Evolutionary conservation across 1,140 invertebrate genomes (phyloP), one percentile per base, ranked within the genome.

Genomic region (Pogonomyrmex californicus): DNA sequence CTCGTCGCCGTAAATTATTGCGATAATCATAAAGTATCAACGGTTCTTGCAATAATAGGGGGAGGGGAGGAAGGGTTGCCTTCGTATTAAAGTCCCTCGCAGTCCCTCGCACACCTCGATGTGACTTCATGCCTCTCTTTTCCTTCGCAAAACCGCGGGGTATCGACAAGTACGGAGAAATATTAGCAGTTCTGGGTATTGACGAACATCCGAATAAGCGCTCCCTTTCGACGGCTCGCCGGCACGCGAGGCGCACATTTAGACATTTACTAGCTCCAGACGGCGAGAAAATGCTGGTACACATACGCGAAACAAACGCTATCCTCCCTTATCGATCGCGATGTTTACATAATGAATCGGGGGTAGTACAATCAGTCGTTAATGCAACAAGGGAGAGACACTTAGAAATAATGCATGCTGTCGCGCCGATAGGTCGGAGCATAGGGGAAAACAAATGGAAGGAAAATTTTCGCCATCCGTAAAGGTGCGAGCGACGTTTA

Each of bases 201-300:
- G 47, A 71, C 6, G 1, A n/a, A 47, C 4, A 51, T 79, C 12
- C 36, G 17, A 79, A 82, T 51, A 73, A 78, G 47, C 65, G 73
- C 66, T 88, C 87, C 88, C 88, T 65, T 86, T 68, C 81, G 54
- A 88, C 54, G 68, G 63, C 49, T 65, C 49, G 10, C n/a, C 30
- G 81, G 36, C 71, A 88, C 54, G 62, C 62, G 44, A 87, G 66
- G 51, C 60, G 49, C 68, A 9, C 77, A 81, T 78, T 65, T 56
- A 36, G 23, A 44, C 70, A 38, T 70, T 51, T 12, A 47, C 65
- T 23, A 38, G 30, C 54, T 68, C 36, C 44, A 44, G 14, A 47
- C 62, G 38, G 44, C 62, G 41, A 70, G 38, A 68, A 63, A n/a
- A 66, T 38, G 49, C 41, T 23, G 23, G 30, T 70, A 71, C 7